Percentiles rank a stretch among this genome's conserved stretches.
These are phyloP conservation scores for Sander lucioperca DNA, from an alignment of 2,113 vertebrate species.

Conservation along the genomic window DNA sequence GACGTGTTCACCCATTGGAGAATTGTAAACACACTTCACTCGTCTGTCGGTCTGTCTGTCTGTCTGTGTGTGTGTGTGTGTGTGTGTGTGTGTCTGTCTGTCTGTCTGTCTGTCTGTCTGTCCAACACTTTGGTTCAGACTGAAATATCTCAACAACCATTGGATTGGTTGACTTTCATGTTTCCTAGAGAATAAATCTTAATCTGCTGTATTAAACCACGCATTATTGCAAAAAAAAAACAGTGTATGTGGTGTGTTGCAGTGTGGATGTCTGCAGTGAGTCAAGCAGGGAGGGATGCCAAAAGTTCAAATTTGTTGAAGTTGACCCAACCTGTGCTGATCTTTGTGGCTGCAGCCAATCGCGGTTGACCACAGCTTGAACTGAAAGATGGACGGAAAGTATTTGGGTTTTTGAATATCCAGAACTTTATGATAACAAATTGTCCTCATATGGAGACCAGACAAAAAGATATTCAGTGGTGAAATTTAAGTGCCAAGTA, in stretches of 20 bases:
- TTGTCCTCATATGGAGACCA: background rate
- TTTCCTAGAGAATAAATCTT: background rate
- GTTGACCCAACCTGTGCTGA: background rate
- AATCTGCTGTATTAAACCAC: background rate
- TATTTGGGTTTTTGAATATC: background rate
- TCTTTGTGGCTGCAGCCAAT: background rate
- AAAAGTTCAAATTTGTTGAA: background rate
- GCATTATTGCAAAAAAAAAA: background rate
- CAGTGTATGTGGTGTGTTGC: background rate
- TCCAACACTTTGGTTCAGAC: background rate
- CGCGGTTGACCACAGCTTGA: background rate
- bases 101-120: too few species aligned
- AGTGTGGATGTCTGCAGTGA: background rate
- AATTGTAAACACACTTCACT: conserved; percentile 21
- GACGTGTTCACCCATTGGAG: background rate
- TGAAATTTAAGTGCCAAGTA: background rate
- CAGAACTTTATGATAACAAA: background rate
- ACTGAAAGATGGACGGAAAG: background rate
- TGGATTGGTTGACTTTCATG: background rate
- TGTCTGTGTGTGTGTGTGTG: too few species aligned
- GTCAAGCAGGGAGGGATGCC: background rate
- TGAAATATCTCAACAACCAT: background rate
- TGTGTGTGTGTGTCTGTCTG: too few species aligned
- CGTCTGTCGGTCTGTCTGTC: too few species aligned
- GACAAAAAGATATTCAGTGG: background rate